Evolutionary conservation across 2,888 invertebrate species (phyloP).

Genomic region (Elegia similella): DNA sequence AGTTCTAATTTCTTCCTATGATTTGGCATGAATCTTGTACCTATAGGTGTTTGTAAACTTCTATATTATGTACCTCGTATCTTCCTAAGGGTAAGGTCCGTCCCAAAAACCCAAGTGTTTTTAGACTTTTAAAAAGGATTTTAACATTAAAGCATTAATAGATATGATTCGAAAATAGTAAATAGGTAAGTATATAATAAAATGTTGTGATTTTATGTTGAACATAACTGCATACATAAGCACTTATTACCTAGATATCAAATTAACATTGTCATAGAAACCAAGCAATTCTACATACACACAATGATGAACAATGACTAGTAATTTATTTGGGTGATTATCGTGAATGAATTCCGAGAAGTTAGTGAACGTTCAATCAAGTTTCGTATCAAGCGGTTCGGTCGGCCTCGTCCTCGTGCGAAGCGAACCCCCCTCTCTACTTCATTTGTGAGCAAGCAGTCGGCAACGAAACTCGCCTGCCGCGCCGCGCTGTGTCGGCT

Average conservation of each 20-base stretch:
- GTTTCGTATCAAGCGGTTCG: conserved; percentile 48
- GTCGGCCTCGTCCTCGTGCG: conserved; percentile 39
- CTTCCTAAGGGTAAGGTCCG: no score
- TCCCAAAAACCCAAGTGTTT: no score
- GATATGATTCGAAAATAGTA: no score
- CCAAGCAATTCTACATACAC: conserved; percentile 13
- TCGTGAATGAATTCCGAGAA: conserved; percentile 71
- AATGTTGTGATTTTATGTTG: no score
- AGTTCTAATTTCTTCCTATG: no score
- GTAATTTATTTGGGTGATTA: conserved; percentile 52
- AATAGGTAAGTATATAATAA: no score
- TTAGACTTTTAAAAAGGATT: no score
- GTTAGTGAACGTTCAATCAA: conserved; percentile 52
- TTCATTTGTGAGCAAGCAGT: conserved; percentile 15
- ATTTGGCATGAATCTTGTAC: no score
- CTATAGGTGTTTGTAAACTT: no score
- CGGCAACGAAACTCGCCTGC: not conserved
- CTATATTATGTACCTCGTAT: no score
- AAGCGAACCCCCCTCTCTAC: conserved; percentile 29
- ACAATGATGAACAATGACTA: conserved; percentile 49
- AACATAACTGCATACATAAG: no score
- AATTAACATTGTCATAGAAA: not conserved
- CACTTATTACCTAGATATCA: not conserved
- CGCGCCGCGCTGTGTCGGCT: not conserved
- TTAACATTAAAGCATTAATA: no score